A percentile compares a stretch with the other conserved stretches of the same genome.
These are phyloP conservation scores for Rhagoletis zephyria DNA, from an alignment of 1,140 invertebrate genomes.

Conservation along the genomic window DNA sequence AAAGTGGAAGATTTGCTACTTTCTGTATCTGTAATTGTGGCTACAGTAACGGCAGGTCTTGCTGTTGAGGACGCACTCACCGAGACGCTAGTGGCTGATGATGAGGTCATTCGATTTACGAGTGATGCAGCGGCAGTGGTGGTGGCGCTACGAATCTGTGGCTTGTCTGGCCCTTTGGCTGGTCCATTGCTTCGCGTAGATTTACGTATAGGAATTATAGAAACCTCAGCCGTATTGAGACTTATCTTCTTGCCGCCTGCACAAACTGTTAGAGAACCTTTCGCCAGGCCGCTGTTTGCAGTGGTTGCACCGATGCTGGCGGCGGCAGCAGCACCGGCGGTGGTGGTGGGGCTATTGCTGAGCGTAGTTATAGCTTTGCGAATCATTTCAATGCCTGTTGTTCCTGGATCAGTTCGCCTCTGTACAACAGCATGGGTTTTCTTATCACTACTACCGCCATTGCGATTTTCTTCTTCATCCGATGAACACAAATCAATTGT, in stretches of 20 bases:
- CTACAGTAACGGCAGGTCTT: neutral
- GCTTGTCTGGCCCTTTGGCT: conserved; percentile 19
- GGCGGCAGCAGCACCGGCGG: too few relatives aligned
- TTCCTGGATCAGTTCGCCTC: neutral
- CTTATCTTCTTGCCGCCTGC: neutral
- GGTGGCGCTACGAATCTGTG: neutral
- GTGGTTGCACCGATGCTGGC: too few relatives aligned
- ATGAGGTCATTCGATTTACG: neutral
- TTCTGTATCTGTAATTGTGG: neutral
- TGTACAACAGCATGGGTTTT: conserved; percentile 14
- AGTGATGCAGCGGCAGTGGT: neutral
- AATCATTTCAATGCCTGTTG: neutral
- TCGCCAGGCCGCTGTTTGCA: neutral
- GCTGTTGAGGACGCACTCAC: conserved; percentile 11
- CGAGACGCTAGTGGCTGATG: neutral
- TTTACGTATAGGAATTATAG: conserved; percentile 27
- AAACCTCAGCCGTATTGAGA: conserved; percentile 14
- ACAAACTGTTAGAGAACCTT: conserved; percentile 21
- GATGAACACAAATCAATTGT: conserved; percentile 76
- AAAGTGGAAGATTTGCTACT: conserved; percentile 23
- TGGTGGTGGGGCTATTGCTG: neutral
- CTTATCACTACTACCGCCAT: conserved; percentile 48
- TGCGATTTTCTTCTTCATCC: conserved; percentile 73
- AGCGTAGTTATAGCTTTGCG: neutral
- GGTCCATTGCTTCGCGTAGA: conserved; percentile 22